Evolutionary conservation across 2,113 vertebrate genomes (phyloP).

Genomic region (Athene cunicularia): DNA sequence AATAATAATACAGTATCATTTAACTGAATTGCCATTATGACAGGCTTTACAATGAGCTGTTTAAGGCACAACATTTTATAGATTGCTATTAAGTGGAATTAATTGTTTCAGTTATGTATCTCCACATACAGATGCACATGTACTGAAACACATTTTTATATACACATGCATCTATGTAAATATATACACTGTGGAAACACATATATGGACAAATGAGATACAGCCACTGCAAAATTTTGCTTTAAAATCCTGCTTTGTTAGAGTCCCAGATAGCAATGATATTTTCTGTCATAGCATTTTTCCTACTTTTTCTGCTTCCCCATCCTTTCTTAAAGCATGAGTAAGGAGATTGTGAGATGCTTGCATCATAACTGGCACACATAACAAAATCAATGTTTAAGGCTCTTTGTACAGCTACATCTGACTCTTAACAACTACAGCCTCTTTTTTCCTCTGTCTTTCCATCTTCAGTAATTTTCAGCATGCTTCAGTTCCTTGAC

Average conservation of each 20-base stretch:
- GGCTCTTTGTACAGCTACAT: not conserved
- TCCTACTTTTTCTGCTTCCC: not conserved
- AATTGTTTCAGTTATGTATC: not conserved
- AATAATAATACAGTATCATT: constrained; percentile 37
- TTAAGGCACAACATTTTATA: not conserved
- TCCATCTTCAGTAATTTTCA: not conserved
- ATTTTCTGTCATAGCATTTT: not conserved
- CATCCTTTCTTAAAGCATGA: not conserved
- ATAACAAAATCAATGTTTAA: not conserved
- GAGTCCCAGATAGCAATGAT: not conserved
- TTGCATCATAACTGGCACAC: not conserved
- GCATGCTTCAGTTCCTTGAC: not conserved
- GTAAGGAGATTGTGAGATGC: not conserved
- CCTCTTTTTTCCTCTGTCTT: not conserved
- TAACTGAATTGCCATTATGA: constrained; percentile 23
- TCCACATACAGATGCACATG: accelerated
- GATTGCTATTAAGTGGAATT: not conserved
- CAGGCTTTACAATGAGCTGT: not conserved
- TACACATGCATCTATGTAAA: not conserved
- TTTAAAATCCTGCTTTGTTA: not conserved
- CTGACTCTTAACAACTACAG: not conserved
- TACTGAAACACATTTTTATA: not conserved
- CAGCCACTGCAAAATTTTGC: not conserved
- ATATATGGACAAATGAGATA: not conserved
- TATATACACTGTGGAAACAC: not conserved